Percentiles rank a stretch among this genome's conserved stretches.
Evolutionary conservation across 2,888 invertebrate species (phyloP).

Genomic region (Sminthurinus aureus): DNA sequence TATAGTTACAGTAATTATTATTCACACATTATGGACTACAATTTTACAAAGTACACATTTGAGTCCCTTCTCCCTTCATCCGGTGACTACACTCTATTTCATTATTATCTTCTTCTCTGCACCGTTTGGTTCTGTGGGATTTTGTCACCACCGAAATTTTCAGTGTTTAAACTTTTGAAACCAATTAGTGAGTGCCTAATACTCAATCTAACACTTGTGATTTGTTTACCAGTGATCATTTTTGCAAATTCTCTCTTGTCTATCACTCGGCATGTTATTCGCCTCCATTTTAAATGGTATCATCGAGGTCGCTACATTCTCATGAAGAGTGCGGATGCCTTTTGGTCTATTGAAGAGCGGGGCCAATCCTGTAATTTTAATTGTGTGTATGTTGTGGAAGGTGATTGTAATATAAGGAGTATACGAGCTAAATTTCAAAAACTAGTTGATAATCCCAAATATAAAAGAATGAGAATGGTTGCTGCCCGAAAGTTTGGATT

Average conservation of each 20-base stretch:
- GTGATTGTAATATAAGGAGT: slow-evolving; percentile 50
- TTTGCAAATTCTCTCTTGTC: slow-evolving; percentile 11
- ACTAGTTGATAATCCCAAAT: slow-evolving; percentile 40
- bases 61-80: not conserved
- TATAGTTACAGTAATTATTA: not conserved
- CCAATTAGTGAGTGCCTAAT: slow-evolving; percentile 14
- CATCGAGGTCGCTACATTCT: slow-evolving; percentile 11
- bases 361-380: slow-evolving; percentile 55
- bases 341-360: slow-evolving; percentile 49
- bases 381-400: slow-evolving; percentile 54
- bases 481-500: slow-evolving; percentile 50
- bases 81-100: not conserved
- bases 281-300: slow-evolving; percentile 17
- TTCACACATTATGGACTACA: not conserved
- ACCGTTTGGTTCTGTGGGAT: not conserved
- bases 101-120: not conserved
- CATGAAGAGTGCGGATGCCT: slow-evolving; percentile 45
- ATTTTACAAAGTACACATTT: not conserved
- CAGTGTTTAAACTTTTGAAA: not conserved
- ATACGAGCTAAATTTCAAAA: slow-evolving; percentile 45
- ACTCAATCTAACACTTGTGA: slow-evolving; percentile 14
- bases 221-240: slow-evolving; percentile 28
- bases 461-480: slow-evolving; percentile 51
- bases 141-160: not conserved
- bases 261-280: slow-evolving; percentile 3